These are phyloP conservation scores for Trogon surrucura DNA, from an alignment of 2,113 vertebrate genomes.

Conservation along the genomic window DNA sequence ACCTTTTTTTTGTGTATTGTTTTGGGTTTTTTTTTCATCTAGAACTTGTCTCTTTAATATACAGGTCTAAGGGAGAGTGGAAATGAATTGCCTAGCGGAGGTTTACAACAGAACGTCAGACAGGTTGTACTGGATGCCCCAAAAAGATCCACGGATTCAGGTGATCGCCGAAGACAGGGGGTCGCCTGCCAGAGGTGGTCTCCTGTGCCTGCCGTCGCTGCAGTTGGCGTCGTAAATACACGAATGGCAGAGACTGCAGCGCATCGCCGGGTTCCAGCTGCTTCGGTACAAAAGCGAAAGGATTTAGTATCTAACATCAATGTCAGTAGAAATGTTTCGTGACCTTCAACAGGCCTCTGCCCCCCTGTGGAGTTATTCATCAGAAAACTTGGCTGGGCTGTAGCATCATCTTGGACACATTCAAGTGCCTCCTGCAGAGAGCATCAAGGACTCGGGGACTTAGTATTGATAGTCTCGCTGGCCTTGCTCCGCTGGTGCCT, in stretches of 20 bases:
- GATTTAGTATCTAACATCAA: slow-evolving; percentile 45
- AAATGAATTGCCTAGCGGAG: not conserved
- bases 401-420: slow-evolving; percentile 30
- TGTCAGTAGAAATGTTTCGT: slow-evolving; percentile 36
- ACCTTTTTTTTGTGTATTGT: not conserved
- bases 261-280: not conserved
- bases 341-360: slow-evolving; percentile 53
- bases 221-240: not conserved
- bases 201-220: not conserved
- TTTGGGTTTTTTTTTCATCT: not conserved
- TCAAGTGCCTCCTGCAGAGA: slow-evolving; percentile 40
- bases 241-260: not conserved
- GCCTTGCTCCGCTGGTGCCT: not conserved
- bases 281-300: slow-evolving; percentile 31
- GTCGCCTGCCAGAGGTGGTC: not conserved
- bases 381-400: slow-evolving; percentile 39
- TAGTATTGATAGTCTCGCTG: not conserved
- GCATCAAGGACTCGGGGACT: slow-evolving; percentile 35
- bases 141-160: not conserved
- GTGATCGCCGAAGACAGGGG: not conserved
- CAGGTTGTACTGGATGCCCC: not conserved
- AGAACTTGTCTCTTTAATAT: not conserved
- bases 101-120: not conserved
- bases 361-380: slow-evolving; percentile 48
- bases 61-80: not conserved